Conservation (phyloP, 2,797 vertebrate genomes). For the Amazonetta brasiliensis region DNA sequence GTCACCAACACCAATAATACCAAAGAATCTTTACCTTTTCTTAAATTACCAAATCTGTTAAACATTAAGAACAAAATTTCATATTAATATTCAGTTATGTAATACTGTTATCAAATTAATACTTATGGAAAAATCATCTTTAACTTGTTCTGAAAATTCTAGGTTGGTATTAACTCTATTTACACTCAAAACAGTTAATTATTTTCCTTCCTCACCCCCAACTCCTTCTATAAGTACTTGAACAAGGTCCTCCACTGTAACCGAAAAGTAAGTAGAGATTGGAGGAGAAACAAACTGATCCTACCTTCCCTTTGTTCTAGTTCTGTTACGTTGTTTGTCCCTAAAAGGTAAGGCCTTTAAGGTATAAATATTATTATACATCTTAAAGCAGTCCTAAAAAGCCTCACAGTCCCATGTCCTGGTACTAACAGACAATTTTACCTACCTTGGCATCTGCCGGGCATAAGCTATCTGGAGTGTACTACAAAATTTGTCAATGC, state of each 20-base stretch:
- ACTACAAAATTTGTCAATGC: no score
- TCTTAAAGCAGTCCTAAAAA: not conserved
- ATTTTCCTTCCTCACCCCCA: no score
- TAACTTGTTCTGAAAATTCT: not conserved
- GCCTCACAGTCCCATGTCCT: no score
- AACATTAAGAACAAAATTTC: constrained; percentile 40
- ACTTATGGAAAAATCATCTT: not conserved
- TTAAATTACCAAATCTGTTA: constrained; percentile 22
- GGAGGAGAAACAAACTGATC: not conserved
- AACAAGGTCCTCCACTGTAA: not conserved
- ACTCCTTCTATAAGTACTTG: not conserved
- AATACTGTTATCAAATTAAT: not conserved
- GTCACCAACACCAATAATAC: not conserved
- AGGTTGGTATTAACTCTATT: not conserved
- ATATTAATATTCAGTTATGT: constrained; percentile 43
- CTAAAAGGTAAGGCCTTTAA: not conserved
- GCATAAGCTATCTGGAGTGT: no score
- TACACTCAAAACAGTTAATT: not conserved
- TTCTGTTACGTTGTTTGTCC: not conserved
- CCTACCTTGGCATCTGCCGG: no score
- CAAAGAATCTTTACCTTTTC: not conserved
- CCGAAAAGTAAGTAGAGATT: not conserved
- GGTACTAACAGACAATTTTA: no score
- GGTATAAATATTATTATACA: no score
- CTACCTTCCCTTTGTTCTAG: not conserved